Evolutionary conservation across 1,140 invertebrate species (phyloP).

Genomic region (Rhopalosiphum padi): DNA sequence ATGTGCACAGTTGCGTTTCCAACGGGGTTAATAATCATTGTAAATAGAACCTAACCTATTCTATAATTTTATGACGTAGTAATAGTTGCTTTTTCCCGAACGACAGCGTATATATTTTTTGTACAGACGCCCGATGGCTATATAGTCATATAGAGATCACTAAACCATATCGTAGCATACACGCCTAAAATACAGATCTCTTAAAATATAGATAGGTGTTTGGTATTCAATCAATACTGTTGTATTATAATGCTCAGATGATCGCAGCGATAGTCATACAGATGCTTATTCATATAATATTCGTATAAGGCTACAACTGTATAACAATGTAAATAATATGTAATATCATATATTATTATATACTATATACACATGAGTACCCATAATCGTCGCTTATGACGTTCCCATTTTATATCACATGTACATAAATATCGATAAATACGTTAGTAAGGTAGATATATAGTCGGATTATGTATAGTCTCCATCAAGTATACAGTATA

Average conservation of each 20-base stretch:
- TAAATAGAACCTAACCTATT: not conserved
- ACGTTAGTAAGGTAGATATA: not conserved
- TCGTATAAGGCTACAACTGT: not conserved
- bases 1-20: not conserved
- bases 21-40: not conserved
- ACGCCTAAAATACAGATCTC: not conserved
- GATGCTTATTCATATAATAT: not conserved
- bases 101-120: not conserved
- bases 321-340: not conserved
- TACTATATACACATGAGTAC: not conserved
- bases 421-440: not conserved
- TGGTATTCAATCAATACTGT: not conserved
- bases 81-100: not conserved
- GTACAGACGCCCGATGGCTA: not conserved
- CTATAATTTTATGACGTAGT: not conserved
- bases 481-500: not conserved
- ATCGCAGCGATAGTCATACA: not conserved
- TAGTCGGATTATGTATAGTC: not conserved
- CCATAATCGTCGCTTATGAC: not conserved
- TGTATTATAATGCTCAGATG: not conserved
- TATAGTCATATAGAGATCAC: not conserved
- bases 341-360: not conserved
- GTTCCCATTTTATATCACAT: not conserved
- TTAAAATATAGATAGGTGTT: not conserved
- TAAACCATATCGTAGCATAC: not conserved